Base-by-base conservation (phyloP, 2,113 vertebrate genomes). In the Engystomops pustulosus region DNA sequence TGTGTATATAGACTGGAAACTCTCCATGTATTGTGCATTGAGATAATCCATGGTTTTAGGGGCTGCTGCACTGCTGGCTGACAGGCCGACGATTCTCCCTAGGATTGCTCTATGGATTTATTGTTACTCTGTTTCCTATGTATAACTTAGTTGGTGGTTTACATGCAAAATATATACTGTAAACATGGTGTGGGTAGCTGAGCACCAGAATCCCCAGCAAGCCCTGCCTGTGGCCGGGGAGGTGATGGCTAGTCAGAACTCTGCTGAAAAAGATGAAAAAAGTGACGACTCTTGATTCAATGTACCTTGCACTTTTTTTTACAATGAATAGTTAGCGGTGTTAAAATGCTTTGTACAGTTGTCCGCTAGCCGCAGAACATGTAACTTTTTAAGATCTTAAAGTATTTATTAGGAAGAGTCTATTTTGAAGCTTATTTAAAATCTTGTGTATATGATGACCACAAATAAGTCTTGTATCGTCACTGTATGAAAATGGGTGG, bases 251-350 rank as follows among this genome's bases (percentile, higher is more conserved):
- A 25, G 75, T 23, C 34, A 25, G n/a, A 17, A 7, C 53, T 41
- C 10, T 78, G 75, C 51, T 36, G 47, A 34, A 83, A 87, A 89
- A 6, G n/a, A 2, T 23, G 4, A 47, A 81, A 87, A 89, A 86
- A 58, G 12, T 25, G 36, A 58, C 0, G 44, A 84, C 85, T 90
- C 87, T 91, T 84, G 88, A 92, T 91, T 91, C 91, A 90, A 93
- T 91, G 89, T 91, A 90, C 90, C 94, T 93, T 90, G 92, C 93
- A 95, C 93, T 94, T 94, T 90, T 88, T 92, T 89, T 88, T 88
- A 88, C 86, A 89, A 68, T 70, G 74, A 47, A 58, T 82, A 86
- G 65, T 80, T 85, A 85, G 74, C 86, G 69, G 32, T 62, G 77
- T 27, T 76, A 36, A 86, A 77, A 68, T 72, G 85, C 75, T 60